These are phyloP conservation scores for Aurelia aurita DNA, from an alignment of 30 jellyfish, hydroid and myxozoan species.

Conservation along the genomic window DNA sequence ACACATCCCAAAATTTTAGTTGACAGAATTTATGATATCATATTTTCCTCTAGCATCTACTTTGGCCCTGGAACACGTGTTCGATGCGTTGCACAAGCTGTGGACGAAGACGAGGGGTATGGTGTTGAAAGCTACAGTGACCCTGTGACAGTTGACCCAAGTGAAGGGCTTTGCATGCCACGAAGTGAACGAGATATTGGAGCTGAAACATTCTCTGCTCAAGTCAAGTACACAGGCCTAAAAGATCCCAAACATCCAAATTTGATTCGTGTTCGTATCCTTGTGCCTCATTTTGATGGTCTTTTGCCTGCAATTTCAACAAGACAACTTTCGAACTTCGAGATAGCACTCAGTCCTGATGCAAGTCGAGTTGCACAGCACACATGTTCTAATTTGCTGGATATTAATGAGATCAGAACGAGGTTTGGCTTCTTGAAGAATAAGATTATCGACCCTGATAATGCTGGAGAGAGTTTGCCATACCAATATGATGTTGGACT, in stretches of 20 bases:
- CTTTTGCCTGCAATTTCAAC: slow-evolving; percentile 94
- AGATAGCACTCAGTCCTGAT: slow-evolving; percentile 90
- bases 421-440: slow-evolving; percentile 74
- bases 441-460: slow-evolving; percentile 52
- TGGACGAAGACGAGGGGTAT: slow-evolving; percentile 69
- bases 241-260: slow-evolving; percentile 84
- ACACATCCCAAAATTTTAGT: no score
- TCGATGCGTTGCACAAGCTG: slow-evolving; percentile 96
- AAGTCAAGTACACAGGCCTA: slow-evolving; percentile 94
- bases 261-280: slow-evolving; percentile 80
- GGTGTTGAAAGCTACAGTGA: slow-evolving; percentile 94
- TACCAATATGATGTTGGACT: slow-evolving; percentile 78
- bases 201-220: slow-evolving; percentile 98
- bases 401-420: slow-evolving; percentile 80
- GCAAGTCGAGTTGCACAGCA: slow-evolving; percentile 93
- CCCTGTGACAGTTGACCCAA: slow-evolving; percentile 68
- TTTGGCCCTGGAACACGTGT: slow-evolving; percentile 94
- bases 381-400: slow-evolving; percentile 89
- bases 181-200: slow-evolving; percentile 85
- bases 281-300: slow-evolving; percentile 97
- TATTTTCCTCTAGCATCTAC: slow-evolving; percentile 62
- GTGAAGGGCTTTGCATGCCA: slow-evolving; percentile 95
- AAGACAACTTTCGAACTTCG: slow-evolving; percentile 78
- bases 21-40: background rate
- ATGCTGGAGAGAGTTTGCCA: slow-evolving; percentile 78